Evolutionary conservation across 2,113 vertebrate species (phyloP).

Genomic region (Ammospiza nelsoni): DNA sequence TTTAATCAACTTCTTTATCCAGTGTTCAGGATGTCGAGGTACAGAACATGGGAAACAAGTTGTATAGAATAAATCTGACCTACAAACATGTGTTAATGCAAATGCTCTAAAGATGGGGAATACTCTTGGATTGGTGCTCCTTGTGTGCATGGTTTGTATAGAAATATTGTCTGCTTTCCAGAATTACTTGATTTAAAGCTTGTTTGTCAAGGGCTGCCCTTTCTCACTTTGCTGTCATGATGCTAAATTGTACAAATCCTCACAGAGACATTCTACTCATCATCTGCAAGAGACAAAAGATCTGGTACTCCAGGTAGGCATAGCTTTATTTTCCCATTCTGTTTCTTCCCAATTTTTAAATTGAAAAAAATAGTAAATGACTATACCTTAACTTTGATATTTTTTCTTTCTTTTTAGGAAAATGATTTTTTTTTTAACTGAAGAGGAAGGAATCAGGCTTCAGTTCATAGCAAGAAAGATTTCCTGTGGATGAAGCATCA

Average conservation of each 20-base stretch:
- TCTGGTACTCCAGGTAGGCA: neutral
- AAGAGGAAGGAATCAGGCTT: slow-evolving; percentile 7
- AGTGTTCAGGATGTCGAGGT: slow-evolving; percentile 99
- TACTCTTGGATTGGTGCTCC: neutral
- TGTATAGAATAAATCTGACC: slow-evolving; percentile 45
- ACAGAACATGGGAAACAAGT: slow-evolving; percentile 64
- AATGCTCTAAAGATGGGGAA: slow-evolving; percentile 12
- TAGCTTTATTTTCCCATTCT: neutral
- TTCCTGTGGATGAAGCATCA: neutral
- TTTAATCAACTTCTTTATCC: slow-evolving; percentile 99
- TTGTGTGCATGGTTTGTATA: neutral
- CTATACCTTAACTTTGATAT: neutral
- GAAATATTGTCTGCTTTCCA: neutral
- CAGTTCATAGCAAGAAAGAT: neutral
- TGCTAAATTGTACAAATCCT: slow-evolving; percentile 3
- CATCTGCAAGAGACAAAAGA: slow-evolving; percentile 3
- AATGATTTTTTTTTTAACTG: neutral
- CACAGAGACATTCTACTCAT: neutral
- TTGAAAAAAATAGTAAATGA: neutral
- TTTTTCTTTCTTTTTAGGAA: slow-evolving; percentile 32
- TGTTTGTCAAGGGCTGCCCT: slow-evolving; percentile 4
- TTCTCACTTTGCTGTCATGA: neutral
- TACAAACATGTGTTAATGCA: neutral
- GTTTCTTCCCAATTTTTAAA: neutral
- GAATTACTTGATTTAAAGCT: neutral